Evolutionary conservation across 2,888 invertebrate species (phyloP).

Genomic region (Seira musarum): DNA sequence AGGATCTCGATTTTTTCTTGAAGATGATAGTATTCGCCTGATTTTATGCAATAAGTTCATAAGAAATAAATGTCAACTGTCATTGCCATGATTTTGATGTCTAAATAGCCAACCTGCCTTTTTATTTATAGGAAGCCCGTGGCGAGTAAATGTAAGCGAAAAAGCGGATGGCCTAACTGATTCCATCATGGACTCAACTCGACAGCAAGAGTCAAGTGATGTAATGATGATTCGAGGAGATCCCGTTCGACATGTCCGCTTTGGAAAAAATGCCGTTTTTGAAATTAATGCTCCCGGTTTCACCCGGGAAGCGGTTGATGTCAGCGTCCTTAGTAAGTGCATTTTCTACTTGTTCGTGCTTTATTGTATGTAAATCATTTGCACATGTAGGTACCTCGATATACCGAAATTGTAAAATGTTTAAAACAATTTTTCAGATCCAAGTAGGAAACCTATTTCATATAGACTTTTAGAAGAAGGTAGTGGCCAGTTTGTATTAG

Average conservation of each 20-base stretch:
- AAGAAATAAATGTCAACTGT: not conserved
- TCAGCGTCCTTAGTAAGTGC: constrained; percentile 76
- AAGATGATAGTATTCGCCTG: too few relatives aligned
- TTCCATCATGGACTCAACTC: constrained; percentile 71
- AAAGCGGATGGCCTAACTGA: constrained; percentile 74
- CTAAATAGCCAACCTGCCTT: constrained; percentile 2
- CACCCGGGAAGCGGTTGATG: constrained; percentile 75
- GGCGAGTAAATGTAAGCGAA: constrained; percentile 92
- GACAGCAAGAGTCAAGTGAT: constrained; percentile 61
- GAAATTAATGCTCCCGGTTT: constrained; percentile 84
- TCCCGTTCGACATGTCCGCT: constrained; percentile 82
- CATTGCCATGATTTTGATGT: not conserved
- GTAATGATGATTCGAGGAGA: constrained; percentile 62
- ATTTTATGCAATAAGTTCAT: too few relatives aligned
- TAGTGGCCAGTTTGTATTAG: constrained; percentile 87
- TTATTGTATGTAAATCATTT: too few relatives aligned
- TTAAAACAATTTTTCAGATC: constrained; percentile 75
- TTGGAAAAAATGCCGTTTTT: constrained; percentile 90
- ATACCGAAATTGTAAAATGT: too few relatives aligned
- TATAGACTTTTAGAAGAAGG: constrained; percentile 88
- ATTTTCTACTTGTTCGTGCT: not conserved
- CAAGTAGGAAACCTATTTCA: constrained; percentile 86
- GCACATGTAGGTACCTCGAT: too few relatives aligned
- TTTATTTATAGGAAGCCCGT: constrained; percentile 86
- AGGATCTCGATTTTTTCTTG: too few relatives aligned